Evolutionary conservation across 2,888 invertebrate genomes (phyloP).

Genomic region (Trissoscelio sp.): DNA sequence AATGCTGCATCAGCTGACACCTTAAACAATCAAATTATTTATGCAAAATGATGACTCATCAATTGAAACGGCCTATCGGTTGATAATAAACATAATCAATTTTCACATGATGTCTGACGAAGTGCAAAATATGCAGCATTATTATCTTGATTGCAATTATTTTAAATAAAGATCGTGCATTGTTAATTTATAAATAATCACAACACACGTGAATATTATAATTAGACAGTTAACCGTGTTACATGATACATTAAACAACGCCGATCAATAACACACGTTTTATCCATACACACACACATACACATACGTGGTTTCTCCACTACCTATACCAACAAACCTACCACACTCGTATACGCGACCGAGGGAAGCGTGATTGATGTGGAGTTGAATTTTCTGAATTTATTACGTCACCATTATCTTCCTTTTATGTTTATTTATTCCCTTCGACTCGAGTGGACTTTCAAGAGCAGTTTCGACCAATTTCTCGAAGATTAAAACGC

Average conservation of each 20-base stretch:
- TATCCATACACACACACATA: constrained; percentile 27
- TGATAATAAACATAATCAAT: too few species aligned
- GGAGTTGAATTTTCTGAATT: constrained; percentile 45
- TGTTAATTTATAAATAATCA: constrained; percentile 40
- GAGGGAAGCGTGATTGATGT: constrained; percentile 57
- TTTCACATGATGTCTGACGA: too few species aligned
- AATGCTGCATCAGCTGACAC: too few species aligned
- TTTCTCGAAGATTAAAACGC: constrained; percentile 18
- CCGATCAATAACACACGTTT: constrained; percentile 64
- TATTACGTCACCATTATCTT: constrained; percentile 39
- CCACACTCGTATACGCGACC: constrained; percentile 1
- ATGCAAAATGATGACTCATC: too few species aligned
- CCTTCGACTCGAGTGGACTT: neutral
- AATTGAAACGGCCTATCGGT: too few species aligned
- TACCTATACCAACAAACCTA: too few species aligned
- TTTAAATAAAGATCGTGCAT: neutral
- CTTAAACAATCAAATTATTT: too few species aligned
- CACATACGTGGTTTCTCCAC: too few species aligned
- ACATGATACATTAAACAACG: constrained; percentile 61
- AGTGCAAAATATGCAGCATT: too few species aligned
- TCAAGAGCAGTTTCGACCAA: neutral
- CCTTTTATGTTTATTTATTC: constrained; percentile 25
- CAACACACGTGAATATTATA: constrained; percentile 41
- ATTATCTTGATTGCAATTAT: neutral
- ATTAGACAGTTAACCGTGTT: constrained; percentile 63